Conservation (phyloP, 1,140 invertebrate species). For the Leptonema lineaticorne region DNA sequence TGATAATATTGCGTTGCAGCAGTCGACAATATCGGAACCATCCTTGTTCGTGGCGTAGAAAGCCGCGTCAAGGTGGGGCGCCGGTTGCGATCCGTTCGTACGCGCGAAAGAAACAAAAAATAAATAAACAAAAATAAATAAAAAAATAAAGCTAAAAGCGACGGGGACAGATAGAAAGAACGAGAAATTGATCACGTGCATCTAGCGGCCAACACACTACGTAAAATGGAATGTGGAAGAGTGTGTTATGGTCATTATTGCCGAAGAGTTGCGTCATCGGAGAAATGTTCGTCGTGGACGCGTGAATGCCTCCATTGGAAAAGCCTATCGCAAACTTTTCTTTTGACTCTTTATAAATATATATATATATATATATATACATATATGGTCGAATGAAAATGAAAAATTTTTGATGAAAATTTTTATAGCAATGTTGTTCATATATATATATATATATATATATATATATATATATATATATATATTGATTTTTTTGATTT, state of each 20-base stretch:
- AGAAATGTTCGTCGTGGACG: neutral
- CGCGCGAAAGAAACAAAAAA: too few species aligned
- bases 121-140: too few species aligned
- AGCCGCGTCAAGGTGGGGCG: too few species aligned
- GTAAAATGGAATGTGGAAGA: constrained; percentile 30
- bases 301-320: neutral
- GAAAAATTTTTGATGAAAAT: neutral
- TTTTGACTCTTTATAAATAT: neutral
- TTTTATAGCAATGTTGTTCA: too few species aligned
- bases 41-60: neutral
- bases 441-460: too few species aligned
- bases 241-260: constrained; percentile 28
- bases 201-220: neutral
- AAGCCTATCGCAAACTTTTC: neutral
- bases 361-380: neutral
- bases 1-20: too few species aligned
- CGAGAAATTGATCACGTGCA: constrained; percentile 28
- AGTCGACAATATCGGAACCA: too few species aligned
- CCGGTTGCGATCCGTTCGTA: too few species aligned
- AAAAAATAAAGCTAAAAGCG: neutral
- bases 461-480: too few species aligned
- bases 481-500: too few species aligned
- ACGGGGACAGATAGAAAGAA: constrained; percentile 2
- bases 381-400: neutral
- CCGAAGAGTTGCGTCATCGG: constrained; percentile 2